phyloP scores from a whole-genome alignment of 2,113 vertebrate genomes.

The Aphyosemion australe region DNA sequence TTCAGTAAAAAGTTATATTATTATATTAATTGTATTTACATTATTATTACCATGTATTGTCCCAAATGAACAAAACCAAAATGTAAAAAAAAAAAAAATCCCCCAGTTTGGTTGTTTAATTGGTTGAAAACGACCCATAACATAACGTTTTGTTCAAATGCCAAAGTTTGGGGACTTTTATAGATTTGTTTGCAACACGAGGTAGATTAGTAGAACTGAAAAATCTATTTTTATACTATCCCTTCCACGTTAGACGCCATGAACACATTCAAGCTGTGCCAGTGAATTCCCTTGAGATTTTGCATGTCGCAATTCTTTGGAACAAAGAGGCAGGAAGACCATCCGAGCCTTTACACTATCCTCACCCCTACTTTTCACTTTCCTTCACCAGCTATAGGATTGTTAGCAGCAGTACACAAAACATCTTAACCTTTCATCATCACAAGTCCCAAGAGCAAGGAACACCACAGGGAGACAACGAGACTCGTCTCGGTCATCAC shows the following conservation, averaged over 20 bases:
- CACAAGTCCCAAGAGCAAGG: constrained; percentile 36
- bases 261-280: constrained; percentile 2
- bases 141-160: too few relatives aligned
- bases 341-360: constrained; percentile 11
- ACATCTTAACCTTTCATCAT: constrained; percentile 55
- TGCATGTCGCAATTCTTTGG: constrained; percentile 29
- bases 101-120: too few relatives aligned
- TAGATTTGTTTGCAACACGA: neutral
- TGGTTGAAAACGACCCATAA: too few relatives aligned
- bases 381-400: constrained; percentile 20
- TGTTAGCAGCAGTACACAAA: constrained; percentile 25
- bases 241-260: neutral
- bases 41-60: too few relatives aligned
- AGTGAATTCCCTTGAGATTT: constrained; percentile 23
- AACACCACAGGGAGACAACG: constrained; percentile 41
- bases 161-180: neutral
- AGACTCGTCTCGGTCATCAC: constrained; percentile 33
- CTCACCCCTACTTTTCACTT: neutral
- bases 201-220: neutral
- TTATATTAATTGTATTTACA: too few relatives aligned
- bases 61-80: too few relatives aligned
- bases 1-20: too few relatives aligned
- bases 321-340: constrained; percentile 14
- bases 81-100: too few relatives aligned
- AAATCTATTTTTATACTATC: neutral